Percentiles rank a stretch among this genome's conserved stretches.
phyloP scores from a whole-genome alignment of 2,888 invertebrate species.

The Tromatobia lineatoria region DNA sequence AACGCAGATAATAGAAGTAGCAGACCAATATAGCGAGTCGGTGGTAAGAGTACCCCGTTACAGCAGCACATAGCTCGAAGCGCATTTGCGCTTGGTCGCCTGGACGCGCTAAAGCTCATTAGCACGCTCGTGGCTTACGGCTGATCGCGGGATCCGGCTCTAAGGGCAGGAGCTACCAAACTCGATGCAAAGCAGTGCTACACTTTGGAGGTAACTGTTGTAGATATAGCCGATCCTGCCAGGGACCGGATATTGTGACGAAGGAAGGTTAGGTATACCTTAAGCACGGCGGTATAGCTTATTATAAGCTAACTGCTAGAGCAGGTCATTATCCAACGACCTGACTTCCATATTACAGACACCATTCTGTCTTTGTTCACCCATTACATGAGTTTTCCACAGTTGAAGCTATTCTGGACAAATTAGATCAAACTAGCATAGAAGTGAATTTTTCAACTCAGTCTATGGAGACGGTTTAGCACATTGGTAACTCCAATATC shows the following conservation, averaged over 20 bases:
- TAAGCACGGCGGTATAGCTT: neutral
- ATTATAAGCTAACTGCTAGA: constrained; percentile 14
- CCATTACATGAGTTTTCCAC: neutral
- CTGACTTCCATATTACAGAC: neutral
- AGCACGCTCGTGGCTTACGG: constrained; percentile 60
- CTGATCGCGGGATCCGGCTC: constrained; percentile 44
- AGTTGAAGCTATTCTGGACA: too few species aligned
- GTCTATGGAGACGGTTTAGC: neutral
- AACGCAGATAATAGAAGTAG: constrained; percentile 61
- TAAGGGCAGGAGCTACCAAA: constrained; percentile 20
- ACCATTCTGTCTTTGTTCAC: neutral
- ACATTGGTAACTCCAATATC: neutral
- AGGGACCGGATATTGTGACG: neutral
- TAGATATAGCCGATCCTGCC: constrained; percentile 16
- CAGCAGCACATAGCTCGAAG: constrained; percentile 10
- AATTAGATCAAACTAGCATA: neutral
- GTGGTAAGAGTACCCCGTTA: neutral
- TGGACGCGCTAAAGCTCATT: constrained; percentile 50
- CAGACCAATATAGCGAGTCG: neutral
- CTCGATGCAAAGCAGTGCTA: constrained; percentile 40
- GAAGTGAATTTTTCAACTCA: neutral
- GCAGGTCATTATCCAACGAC: neutral
- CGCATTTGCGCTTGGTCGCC: neutral
- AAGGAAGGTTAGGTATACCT: neutral
- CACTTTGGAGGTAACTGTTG: constrained; percentile 37